Evolutionary conservation across 1,140 invertebrate genomes (phyloP).

Genomic region (Choristoneura fumiferana): DNA sequence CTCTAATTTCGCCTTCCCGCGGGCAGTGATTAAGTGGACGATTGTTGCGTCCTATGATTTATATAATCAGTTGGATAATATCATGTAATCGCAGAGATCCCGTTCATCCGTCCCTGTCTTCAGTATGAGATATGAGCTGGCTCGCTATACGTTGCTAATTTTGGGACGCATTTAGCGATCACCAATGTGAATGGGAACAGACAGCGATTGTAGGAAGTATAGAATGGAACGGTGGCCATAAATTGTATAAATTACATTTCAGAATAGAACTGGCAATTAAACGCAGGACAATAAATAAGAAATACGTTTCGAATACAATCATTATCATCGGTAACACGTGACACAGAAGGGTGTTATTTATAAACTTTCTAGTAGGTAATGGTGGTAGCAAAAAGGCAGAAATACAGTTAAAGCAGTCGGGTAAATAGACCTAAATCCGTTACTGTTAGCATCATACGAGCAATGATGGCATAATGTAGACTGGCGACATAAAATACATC

Average conservation of each 20-base stretch:
- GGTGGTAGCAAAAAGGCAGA: too few relatives aligned
- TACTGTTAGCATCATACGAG: neutral
- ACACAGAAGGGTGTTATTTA: neutral
- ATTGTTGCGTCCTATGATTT: constrained; percentile 51
- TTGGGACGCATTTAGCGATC: constrained; percentile 61
- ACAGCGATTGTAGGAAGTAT: constrained; percentile 52
- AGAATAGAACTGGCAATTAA: constrained; percentile 56
- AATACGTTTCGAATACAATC: constrained; percentile 10
- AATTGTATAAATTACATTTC: constrained; percentile 60
- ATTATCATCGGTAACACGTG: neutral
- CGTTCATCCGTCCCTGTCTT: constrained; percentile 55
- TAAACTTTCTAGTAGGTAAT: too few relatives aligned
- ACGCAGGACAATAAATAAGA: constrained; percentile 46
- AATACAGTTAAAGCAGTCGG: too few relatives aligned
- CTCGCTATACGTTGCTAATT: constrained; percentile 66
- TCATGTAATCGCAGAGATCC: constrained; percentile 65
- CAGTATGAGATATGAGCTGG: constrained; percentile 64
- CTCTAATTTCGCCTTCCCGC: constrained; percentile 23
- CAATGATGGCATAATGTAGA: constrained; percentile 1
- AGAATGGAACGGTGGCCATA: constrained; percentile 39
- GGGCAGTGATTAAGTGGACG: constrained; percentile 53
- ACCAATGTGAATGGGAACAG: constrained; percentile 60
- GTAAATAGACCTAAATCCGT: too few relatives aligned
- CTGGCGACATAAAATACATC: constrained; percentile 35
- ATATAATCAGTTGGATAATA: constrained; percentile 63